Percentiles rank a stretch among this genome's conserved stretches.
Conservation (phyloP, 2,113 vertebrate species). For the Microcebus jonahi region DNA sequence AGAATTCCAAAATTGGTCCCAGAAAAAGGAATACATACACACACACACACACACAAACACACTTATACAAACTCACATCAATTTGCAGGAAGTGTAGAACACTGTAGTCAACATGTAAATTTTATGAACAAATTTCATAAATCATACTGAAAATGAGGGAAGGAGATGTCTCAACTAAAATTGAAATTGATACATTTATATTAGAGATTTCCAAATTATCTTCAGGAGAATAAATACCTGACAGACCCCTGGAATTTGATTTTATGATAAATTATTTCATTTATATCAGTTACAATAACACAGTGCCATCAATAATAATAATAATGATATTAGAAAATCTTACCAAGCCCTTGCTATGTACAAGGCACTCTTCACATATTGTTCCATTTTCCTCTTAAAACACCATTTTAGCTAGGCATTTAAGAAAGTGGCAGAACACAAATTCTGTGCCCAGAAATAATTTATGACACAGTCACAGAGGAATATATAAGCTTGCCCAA, state of each 20-base stretch:
- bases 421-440: background rate
- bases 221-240: background rate
- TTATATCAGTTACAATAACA: background rate
- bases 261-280: background rate
- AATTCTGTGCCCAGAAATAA: background rate
- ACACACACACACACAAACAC: background rate
- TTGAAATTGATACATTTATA: background rate
- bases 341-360: background rate
- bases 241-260: background rate
- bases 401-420: background rate
- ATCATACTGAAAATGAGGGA: background rate
- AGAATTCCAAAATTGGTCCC: background rate
- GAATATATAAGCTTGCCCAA: background rate
- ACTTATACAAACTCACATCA: background rate
- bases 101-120: background rate
- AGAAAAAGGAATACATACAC: background rate
- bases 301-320: background rate
- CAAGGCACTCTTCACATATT: background rate
- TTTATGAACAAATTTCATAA: background rate
- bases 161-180: background rate
- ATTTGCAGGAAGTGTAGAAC: background rate
- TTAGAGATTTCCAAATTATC: background rate
- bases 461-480: background rate
- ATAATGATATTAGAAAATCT: background rate
- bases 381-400: background rate